Evolutionary conservation across 2,888 invertebrate species (phyloP), one percentile per base, ranked within the genome.

Genomic region (Elgonia sp.): DNA sequence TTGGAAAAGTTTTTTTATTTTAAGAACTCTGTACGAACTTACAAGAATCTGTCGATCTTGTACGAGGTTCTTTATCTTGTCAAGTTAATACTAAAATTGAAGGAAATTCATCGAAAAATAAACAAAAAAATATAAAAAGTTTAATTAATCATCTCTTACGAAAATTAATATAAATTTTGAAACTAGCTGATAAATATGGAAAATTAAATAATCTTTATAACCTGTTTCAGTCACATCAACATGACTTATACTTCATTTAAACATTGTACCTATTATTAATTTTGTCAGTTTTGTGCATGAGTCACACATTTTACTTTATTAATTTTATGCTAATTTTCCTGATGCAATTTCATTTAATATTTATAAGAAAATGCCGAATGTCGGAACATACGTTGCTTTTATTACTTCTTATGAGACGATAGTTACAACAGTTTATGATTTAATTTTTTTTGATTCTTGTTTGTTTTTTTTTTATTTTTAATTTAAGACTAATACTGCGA

Each of bases 261-360:
- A 53, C n/a, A n/a, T n/a, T 21, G 53, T 4, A 46, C 67, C n/a
- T 29, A 16, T 67, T 46, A 67, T 67, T 67, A 46, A 67, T 67
- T 7, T 53, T 20, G 50, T 53, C 16, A 53, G 14, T 60, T 37
- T 14, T 10, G 39, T 14, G 10, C 14, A 12, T 9, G 14, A 53
- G 55, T 12, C 69, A 42, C 20, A 39, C 57, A 39, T 70, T 55
- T 39, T 2, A 20, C 40, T 39, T 42, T 75, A 75, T 75, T 75
- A 75, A 75, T 60, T 75, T 75, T 75, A 75, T 75, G 75, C 62
- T 75, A 75, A 60, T 75, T 75, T 62, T n/a, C 9, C 62, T 29
- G 46, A 62, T 46, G 46, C 62, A 62, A 77, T 12, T 40, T 77
- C 12, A 77, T 65, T 39, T 21, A 40, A 37, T 67, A 65, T 77